Base-by-base conservation (phyloP, 2,888 invertebrate species). In the Rhingia campestris region DNA sequence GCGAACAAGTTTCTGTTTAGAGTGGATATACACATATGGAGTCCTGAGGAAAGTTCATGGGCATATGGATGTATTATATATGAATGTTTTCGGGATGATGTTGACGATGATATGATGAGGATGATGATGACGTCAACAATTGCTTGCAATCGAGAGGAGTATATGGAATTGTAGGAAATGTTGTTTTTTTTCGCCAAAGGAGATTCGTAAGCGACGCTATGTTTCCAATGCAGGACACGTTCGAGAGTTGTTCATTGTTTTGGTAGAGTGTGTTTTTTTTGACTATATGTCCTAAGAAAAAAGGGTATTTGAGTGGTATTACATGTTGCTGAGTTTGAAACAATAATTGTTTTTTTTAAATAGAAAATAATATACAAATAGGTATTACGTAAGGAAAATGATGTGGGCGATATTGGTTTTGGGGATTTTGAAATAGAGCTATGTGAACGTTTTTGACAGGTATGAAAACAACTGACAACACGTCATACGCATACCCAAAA, bases 11-110 rank as follows among this genome's bases (percentile, higher is more conserved):
- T 75, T 58, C 43, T 81, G 45, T 75, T 77, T 64, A 81, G 59
- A 75, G 59, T 47, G 64, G 59, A 76, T 59, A 70, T 54, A 70
- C 43, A 39, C 53, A 64, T 72, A 81, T 76, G 43, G 58, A 72
- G 81, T 81, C 64, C 66, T 76, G 72, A 66, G 49, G 54, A 61
- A 76, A 76, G 76, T 76, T 72, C 70, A 72, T 47, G 63, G 72
- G 35, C 76, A 64, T 64, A 69, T 63, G 41, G 59, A 66, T 66
- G 66, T 37, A 47, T 7, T 6, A 39, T 54, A 37, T 12, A 14
- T 54, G 12, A 33, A n/a, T 59, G 35, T 45, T 14, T 47, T 39
- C 22, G 37, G n/a, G 45, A 61, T 53, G 35, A 45, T 58, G 56
- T 22, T 14, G 49, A 45, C n/a, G 56, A 67, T 61, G 32, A 37